Evolutionary conservation across 1,140 invertebrate genomes (phyloP), one percentile per base, ranked within the genome.

Genomic region (Drosophila arizonae): DNA sequence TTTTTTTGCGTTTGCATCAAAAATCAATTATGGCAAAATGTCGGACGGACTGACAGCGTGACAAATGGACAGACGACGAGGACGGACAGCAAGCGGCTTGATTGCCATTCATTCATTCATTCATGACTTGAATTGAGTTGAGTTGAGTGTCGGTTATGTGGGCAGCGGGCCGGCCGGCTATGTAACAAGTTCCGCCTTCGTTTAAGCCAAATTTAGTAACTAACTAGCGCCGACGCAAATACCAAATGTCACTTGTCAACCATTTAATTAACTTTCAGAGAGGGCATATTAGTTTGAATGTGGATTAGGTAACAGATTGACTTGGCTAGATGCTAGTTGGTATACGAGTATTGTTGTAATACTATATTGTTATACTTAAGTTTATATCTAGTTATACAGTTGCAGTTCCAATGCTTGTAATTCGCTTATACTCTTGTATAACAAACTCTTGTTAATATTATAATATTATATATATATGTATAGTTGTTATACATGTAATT

Each of bases 121-220:
- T 46, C 43, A 46, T 46, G 43, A 46, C 43, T 46, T 17, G 43
- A 46, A 39, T 39, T 39, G 36, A 39, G 36, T 10, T 87, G 82
- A 86, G 43, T 81, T 46, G 43, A 67, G 66, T 86, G 77, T 72
- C 52, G 77, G 70, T 69, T 74, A 82, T 87, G 82, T 86, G 82
- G 82, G 82, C 39, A 66, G 81, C 67, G 30, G 67, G 72, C 79
- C 82, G 79, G 84, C 79, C 79, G 82, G 84, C 82, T 88, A 88
- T 68, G 76, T 88, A 87, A 87, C 82, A 87, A 88, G 82, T 87
- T 87, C 82, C 79, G 82, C 82, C 82, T 88, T 84, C 84, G 75
- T 88, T 87, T 87, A 88, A 77, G 77, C 82, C 82, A 87, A 88
- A 87, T 87, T 87, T 84, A 87, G 82, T 87, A 87, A 87, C 76